phyloP scores from a whole-genome alignment of 2,113 vertebrate species.

The Xerus inauris region DNA sequence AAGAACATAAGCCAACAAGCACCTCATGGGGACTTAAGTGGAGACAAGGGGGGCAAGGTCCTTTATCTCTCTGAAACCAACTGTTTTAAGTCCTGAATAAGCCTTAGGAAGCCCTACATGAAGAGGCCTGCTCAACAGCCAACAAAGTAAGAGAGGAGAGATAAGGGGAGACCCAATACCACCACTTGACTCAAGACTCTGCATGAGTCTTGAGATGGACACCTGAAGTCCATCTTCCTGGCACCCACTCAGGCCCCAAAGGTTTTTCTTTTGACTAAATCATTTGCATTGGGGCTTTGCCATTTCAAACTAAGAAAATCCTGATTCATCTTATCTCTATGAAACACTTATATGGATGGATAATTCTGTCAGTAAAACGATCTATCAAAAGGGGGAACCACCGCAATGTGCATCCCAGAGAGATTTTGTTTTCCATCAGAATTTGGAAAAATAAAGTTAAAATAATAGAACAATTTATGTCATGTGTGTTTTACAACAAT shows the following conservation, averaged over 20 bases:
- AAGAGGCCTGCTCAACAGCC: too few species aligned
- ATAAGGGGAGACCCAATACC: neutral
- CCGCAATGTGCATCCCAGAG: too few species aligned
- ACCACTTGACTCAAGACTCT: too few species aligned
- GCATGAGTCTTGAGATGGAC: too few species aligned
- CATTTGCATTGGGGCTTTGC: neutral
- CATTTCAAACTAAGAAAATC: neutral
- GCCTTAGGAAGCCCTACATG: rapidly evolving
- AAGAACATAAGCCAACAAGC: neutral
- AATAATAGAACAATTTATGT: neutral
- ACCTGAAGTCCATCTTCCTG: neutral
- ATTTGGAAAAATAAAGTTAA: neutral
- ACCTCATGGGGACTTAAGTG: neutral
- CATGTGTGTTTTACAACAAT: neutral
- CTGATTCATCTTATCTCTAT: neutral
- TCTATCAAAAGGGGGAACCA: neutral
- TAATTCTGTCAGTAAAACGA: neutral
- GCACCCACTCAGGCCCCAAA: neutral
- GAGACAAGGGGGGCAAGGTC: neutral
- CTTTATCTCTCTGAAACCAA: neutral
- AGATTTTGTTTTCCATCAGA: neutral
- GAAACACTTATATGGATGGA: rapidly evolving
- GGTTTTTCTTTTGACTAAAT: neutral
- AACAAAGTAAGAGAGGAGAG: neutral
- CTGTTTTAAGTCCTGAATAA: neutral